Evolutionary conservation across 2,888 invertebrate species (phyloP).

Genomic region (Norana najaformis): DNA sequence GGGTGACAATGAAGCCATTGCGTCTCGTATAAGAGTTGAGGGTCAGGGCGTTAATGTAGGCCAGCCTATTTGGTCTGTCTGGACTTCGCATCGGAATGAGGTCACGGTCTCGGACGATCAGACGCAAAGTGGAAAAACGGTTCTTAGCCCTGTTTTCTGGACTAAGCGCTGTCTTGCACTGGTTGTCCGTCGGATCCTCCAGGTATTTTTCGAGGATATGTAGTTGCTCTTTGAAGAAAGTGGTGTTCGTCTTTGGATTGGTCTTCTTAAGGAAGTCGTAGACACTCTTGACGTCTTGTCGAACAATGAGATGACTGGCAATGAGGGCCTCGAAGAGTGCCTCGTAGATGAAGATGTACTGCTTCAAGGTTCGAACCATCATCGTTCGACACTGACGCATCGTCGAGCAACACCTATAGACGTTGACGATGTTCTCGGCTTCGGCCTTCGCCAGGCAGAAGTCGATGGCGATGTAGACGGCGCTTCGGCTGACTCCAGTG

Average conservation of each 20-base stretch:
- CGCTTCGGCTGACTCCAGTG: constrained; percentile 59
- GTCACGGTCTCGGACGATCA: constrained; percentile 32
- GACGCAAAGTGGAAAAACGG: constrained; percentile 47
- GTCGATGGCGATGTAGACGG: constrained; percentile 60
- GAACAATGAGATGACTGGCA: constrained; percentile 51
- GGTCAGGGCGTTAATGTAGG: constrained; percentile 61
- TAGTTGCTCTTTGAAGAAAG: constrained; percentile 55
- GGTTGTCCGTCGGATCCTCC: constrained; percentile 41
- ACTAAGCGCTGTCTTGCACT: constrained; percentile 49
- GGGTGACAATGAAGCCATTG: constrained; percentile 58
- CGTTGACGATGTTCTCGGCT: constrained; percentile 55
- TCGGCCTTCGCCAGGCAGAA: constrained; percentile 57
- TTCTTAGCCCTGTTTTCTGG: constrained; percentile 54
- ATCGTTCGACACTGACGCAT: constrained; percentile 55
- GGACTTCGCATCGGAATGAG: constrained; percentile 47
- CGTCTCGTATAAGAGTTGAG: constrained; percentile 54
- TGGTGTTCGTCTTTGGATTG: constrained; percentile 49
- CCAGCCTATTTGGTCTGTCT: constrained; percentile 48
- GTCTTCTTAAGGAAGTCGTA: constrained; percentile 46
- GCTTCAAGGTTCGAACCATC: constrained; percentile 59
- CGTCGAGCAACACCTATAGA: constrained; percentile 50
- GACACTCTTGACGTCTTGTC: constrained; percentile 51
- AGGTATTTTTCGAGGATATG: constrained; percentile 52
- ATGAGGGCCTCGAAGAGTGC: constrained; percentile 58
- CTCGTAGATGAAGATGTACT: constrained; percentile 61